Evolutionary conservation across 2,888 invertebrate genomes (phyloP).

Genomic region (Sphecodes monilicornis): DNA sequence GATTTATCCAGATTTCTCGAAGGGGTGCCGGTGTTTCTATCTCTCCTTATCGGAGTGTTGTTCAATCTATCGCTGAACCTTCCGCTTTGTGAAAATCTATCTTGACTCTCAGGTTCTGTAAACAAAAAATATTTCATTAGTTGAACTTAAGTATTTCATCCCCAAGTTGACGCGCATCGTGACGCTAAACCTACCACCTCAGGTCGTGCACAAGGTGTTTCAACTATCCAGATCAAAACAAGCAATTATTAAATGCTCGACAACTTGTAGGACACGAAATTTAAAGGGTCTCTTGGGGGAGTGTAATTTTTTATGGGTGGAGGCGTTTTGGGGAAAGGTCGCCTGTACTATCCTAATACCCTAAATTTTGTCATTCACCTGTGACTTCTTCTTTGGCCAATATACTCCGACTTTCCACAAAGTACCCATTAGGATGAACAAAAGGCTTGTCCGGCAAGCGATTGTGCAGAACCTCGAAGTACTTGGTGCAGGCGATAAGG

Average conservation of each 20-base stretch:
- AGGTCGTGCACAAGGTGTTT: too few relatives aligned
- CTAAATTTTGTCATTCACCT: background rate
- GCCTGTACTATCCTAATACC: too few relatives aligned
- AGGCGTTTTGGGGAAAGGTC: too few relatives aligned
- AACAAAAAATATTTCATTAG: background rate
- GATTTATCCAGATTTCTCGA: slow-evolving; percentile 28
- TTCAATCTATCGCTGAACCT: slow-evolving; percentile 25
- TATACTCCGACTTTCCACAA: slow-evolving; percentile 86
- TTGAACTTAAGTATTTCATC: too few relatives aligned
- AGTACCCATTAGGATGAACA: slow-evolving; percentile 97
- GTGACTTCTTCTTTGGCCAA: slow-evolving; percentile 65
- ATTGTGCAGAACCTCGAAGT: slow-evolving; percentile 91
- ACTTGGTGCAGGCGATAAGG: slow-evolving; percentile 95
- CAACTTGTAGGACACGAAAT: too few relatives aligned
- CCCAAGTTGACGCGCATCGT: too few relatives aligned
- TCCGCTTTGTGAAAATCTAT: slow-evolving; percentile 52
- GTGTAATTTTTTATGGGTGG: too few relatives aligned
- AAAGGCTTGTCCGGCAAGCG: slow-evolving; percentile 88
- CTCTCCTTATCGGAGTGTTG: slow-evolving; percentile 45
- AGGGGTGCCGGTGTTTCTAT: slow-evolving; percentile 41
- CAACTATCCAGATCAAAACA: too few relatives aligned
- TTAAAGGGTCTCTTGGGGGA: too few relatives aligned
- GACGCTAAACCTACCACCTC: too few relatives aligned
- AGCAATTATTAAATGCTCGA: too few relatives aligned
- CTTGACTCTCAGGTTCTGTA: slow-evolving; percentile 47